Evolutionary conservation across 1,140 invertebrate species (phyloP).

Genomic region (Drosophila obscura): DNA sequence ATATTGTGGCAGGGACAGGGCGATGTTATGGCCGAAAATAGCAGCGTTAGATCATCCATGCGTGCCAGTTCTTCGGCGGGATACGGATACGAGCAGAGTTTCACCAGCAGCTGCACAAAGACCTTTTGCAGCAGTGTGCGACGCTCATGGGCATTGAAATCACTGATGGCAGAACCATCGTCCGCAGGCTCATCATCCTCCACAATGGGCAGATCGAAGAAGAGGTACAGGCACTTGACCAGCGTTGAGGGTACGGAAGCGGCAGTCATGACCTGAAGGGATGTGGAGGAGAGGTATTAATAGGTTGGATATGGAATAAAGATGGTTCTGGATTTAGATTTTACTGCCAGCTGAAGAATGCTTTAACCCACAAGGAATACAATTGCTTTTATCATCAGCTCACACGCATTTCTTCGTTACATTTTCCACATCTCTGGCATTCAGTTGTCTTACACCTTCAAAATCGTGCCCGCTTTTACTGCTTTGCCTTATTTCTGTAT

Average conservation of each 20-base stretch:
- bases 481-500: no score
- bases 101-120: slow-evolving; percentile 97
- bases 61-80: slow-evolving; percentile 98
- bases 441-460: no score
- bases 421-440: no score
- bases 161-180: slow-evolving; percentile 86
- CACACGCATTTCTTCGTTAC: no score
- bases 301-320: no score
- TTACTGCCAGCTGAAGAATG: no score
- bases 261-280: slow-evolving; percentile 94
- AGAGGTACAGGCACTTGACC: slow-evolving; percentile 99
- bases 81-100: slow-evolving; percentile 95
- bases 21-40: slow-evolving; percentile 98
- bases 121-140: slow-evolving; percentile 97
- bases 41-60: slow-evolving; percentile 97
- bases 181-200: slow-evolving; percentile 87
- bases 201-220: slow-evolving; percentile 98
- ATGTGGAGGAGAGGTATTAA: not conserved
- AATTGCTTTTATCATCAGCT: no score
- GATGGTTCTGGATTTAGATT: no score
- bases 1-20: slow-evolving; percentile 96
- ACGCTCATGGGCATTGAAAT: slow-evolving; percentile 95
- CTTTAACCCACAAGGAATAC: no score
- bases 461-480: no score
- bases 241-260: slow-evolving; percentile 98